These are phyloP conservation scores for Ammodytes marinus DNA, from an alignment of 2,113 vertebrate genomes.

Conservation along the genomic window DNA sequence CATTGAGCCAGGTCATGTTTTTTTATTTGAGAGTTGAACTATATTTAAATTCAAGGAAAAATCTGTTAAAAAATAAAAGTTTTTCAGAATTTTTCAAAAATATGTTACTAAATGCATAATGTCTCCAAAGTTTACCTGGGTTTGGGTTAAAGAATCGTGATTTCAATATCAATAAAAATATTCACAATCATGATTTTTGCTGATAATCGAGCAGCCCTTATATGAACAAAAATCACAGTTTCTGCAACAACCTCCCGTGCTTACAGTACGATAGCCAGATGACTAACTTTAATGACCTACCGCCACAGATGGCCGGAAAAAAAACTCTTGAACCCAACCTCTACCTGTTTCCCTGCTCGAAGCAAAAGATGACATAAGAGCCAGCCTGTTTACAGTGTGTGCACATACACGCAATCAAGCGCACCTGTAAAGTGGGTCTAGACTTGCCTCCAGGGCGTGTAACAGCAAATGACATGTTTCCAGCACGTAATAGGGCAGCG, in stretches of 20 bases:
- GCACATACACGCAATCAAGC: neutral
- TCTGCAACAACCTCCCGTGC: conserved; percentile 43
- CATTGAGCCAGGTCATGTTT: too few species aligned
- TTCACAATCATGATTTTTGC: too few species aligned
- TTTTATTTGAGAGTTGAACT: too few species aligned
- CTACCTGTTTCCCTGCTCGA: conserved; percentile 37
- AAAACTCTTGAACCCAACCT: conserved; percentile 25
- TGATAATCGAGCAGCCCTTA: too few species aligned
- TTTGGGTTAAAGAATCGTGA: too few species aligned
- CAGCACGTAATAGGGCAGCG: neutral
- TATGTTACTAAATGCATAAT: too few species aligned
- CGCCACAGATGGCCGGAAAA: conserved; percentile 27
- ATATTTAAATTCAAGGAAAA: too few species aligned
- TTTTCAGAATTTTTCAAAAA: too few species aligned
- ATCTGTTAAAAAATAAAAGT: too few species aligned
- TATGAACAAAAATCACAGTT: neutral
- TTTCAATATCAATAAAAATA: too few species aligned
- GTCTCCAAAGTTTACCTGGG: too few species aligned
- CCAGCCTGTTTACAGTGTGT: conserved; percentile 8
- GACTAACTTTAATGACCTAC: conserved; percentile 36
- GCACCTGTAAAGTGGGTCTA: conserved; percentile 24
- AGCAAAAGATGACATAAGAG: conserved; percentile 38
- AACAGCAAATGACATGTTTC: conserved; percentile 8
- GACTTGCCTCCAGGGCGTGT: conserved; percentile 23
- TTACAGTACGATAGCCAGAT: conserved; percentile 28